A percentile compares a stretch with the other conserved stretches of the same genome.
Evolutionary conservation across 1,140 invertebrate species (phyloP).

Genomic region (Samia ricini): DNA sequence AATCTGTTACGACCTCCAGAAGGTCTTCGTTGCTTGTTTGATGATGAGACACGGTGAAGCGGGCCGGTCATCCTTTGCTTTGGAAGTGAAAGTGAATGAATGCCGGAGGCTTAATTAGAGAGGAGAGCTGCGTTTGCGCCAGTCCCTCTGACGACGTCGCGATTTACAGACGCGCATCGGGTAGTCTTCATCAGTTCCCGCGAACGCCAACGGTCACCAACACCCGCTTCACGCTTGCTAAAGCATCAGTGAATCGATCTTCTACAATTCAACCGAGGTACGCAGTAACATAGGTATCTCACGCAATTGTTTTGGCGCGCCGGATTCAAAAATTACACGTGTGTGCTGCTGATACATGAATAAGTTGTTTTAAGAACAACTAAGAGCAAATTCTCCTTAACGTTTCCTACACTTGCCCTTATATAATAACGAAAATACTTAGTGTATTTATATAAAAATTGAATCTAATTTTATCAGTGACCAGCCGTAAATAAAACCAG

Average conservation of each 20-base stretch:
- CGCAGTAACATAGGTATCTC: conserved; percentile 21
- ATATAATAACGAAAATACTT: too few species aligned
- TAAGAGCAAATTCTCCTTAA: too few species aligned
- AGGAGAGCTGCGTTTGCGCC: conserved; percentile 61
- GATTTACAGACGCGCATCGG: conserved; percentile 47
- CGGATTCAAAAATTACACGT: background rate
- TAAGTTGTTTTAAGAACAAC: too few species aligned
- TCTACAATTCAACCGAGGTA: conserved; percentile 34
- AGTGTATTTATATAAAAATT: too few species aligned
- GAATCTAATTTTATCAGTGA: background rate
- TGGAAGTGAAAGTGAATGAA: conserved; percentile 77
- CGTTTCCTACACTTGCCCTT: too few species aligned
- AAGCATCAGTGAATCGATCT: conserved; percentile 25
- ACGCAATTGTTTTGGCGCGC: background rate
- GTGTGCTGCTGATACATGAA: background rate
- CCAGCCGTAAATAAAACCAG: background rate
- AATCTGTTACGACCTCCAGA: conserved; percentile 66
- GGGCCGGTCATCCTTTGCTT: conserved; percentile 58
- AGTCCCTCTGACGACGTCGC: conserved; percentile 65
- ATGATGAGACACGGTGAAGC: conserved; percentile 47
- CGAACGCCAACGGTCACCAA: conserved; percentile 23
- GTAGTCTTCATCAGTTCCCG: conserved; percentile 19
- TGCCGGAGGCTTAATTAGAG: conserved; percentile 75
- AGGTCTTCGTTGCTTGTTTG: conserved; percentile 53
- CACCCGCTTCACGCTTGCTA: conserved; percentile 29